Evolutionary conservation across 1,140 invertebrate species (phyloP).

Genomic region (Zaprionus kolodkinae): DNA sequence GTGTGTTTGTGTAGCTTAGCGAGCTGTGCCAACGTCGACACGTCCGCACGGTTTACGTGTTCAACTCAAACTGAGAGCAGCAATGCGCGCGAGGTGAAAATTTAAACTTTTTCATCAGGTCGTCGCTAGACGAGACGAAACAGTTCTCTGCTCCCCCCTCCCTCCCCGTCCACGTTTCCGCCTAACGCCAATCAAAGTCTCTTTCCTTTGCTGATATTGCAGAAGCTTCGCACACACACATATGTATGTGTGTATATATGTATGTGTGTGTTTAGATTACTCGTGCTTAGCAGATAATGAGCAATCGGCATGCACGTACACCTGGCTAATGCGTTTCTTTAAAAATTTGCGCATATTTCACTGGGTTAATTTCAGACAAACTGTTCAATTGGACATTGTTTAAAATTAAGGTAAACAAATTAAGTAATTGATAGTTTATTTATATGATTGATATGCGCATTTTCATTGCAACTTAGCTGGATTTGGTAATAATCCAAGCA

Average conservation of each 20-base stretch:
- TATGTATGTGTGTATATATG: background rate
- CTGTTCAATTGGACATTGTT: conserved; percentile 17
- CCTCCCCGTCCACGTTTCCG: too few relatives aligned
- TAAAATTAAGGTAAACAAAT: conserved; percentile 9
- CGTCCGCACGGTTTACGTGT: conserved; percentile 55
- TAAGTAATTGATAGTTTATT: background rate
- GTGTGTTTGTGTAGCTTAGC: conserved; percentile 16
- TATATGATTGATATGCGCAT: background rate
- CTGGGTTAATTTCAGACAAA: conserved; percentile 1
- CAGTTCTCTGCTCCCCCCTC: conserved; percentile 9
- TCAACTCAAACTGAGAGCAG: conserved; percentile 58
- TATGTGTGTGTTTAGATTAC: background rate
- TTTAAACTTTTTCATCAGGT: conserved; percentile 56
- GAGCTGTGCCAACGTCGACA: conserved; percentile 29
- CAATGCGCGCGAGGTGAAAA: conserved; percentile 41
- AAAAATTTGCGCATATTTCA: background rate
- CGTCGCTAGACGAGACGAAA: conserved; percentile 19
- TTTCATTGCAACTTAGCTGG: background rate
- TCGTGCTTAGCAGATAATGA: conserved; percentile 2
- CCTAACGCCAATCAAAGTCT: too few relatives aligned
- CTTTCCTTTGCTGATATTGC: conserved; percentile 23
- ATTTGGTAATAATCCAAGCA: too few relatives aligned
- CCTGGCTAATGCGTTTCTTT: background rate
- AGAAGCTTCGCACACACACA: conserved; percentile 13
- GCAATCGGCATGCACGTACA: conserved; percentile 19